A percentile compares a stretch with the other conserved stretches of the same genome.
Conservation (phyloP, 2,888 invertebrate genomes). For the Temnothorax rugatulus region DNA sequence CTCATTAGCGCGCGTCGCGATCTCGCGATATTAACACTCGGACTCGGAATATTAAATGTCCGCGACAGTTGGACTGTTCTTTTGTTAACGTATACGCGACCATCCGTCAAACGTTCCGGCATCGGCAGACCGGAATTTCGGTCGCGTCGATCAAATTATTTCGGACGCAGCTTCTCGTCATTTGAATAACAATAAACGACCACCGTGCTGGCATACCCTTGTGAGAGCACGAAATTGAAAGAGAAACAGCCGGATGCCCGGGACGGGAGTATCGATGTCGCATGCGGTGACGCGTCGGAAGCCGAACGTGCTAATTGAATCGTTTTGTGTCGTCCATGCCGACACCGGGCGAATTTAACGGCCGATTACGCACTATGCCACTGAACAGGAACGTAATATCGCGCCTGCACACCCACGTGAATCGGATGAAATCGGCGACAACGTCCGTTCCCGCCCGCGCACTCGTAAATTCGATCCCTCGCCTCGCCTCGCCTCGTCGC, state of each 20-base stretch:
- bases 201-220: constrained; percentile 12
- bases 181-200: constrained; percentile 68
- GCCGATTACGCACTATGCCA: constrained; percentile 59
- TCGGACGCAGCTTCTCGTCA: constrained; percentile 58
- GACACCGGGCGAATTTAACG: constrained; percentile 60
- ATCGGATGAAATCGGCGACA: neutral
- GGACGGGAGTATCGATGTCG: constrained; percentile 44
- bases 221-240: constrained; percentile 49
- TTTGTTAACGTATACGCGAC: constrained; percentile 1
- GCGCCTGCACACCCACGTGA: constrained; percentile 23
- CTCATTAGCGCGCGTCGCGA: neutral
- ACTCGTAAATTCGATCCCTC: constrained; percentile 32
- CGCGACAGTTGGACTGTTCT: constrained; percentile 34
- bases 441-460: neutral
- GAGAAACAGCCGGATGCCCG: constrained; percentile 19
- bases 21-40: neutral
- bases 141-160: constrained; percentile 53
- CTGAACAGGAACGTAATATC: constrained; percentile 58
- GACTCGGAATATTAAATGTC: neutral
- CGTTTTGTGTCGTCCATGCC: constrained; percentile 60
- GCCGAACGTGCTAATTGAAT: constrained; percentile 62
- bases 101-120: constrained; percentile 42
- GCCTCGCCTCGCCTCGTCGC: neutral
- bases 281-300: constrained; percentile 54
- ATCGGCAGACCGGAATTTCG: constrained; percentile 44